Conservation (phyloP, 2,797 vertebrate genomes). For the Astyanax mexicanus region DNA sequence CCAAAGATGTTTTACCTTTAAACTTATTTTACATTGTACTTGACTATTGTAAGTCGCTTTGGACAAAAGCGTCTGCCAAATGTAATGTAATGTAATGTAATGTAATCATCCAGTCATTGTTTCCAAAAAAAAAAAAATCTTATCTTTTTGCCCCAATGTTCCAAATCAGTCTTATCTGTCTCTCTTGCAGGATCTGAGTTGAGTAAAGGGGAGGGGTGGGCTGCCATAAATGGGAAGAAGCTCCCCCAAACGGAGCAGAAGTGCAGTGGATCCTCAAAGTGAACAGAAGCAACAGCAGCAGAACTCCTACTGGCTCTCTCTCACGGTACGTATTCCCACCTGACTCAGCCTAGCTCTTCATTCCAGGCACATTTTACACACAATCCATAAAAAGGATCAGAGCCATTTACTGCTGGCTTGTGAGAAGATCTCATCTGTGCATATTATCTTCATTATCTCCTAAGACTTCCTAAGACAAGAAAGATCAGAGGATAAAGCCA, state of each 20-base stretch:
- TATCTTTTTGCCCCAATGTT: too few species aligned
- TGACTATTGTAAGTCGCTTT: too few species aligned
- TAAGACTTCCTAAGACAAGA: constrained; percentile 17
- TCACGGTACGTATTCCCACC: constrained; percentile 3
- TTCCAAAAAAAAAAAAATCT: too few species aligned
- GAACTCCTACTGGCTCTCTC: neutral
- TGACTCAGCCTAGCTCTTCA: neutral
- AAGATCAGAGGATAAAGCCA: constrained; percentile 8
- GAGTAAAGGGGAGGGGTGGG: constrained; percentile 31
- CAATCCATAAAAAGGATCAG: neutral
- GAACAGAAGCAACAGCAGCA: neutral
- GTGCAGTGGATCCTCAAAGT: neutral
- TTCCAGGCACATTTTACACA: neutral
- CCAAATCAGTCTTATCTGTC: neutral
- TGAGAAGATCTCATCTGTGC: neutral
- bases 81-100: too few species aligned
- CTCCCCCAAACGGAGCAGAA: constrained; percentile 7
- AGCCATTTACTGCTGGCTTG: neutral
- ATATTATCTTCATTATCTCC: constrained; percentile 13
- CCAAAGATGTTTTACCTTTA: too few species aligned
- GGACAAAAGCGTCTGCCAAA: too few species aligned
- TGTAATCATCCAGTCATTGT: too few species aligned
- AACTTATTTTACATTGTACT: too few species aligned
- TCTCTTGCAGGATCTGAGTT: too few species aligned
- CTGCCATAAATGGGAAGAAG: neutral